Percentiles rank a stretch among this genome's conserved stretches.
phyloP scores from a whole-genome alignment of 2,888 invertebrate species.

The Lochmaea capreae region DNA sequence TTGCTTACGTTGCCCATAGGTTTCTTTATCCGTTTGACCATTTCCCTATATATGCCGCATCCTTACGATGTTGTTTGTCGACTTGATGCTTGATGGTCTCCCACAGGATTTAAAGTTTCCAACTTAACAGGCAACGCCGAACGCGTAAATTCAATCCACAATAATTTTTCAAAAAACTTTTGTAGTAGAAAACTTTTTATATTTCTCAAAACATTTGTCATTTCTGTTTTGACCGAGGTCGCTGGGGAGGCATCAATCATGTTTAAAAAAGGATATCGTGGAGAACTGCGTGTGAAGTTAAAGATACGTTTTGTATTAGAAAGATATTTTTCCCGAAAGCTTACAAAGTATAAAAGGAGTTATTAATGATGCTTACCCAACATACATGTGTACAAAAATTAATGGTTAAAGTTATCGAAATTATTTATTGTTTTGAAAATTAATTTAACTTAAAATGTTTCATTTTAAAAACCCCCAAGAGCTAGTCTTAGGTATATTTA shows the following conservation, averaged over 20 bases:
- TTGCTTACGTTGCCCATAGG: conserved; percentile 20
- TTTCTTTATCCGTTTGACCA: conserved; percentile 56
- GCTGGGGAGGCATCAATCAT: conserved; percentile 60
- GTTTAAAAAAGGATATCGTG: conserved; percentile 34
- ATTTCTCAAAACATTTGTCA: conserved; percentile 62
- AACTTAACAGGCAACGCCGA: conserved; percentile 56
- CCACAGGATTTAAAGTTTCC: conserved; percentile 59
- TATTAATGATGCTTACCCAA: conserved; percentile 13
- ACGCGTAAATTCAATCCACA: conserved; percentile 61
- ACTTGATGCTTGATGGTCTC: conserved; percentile 59
- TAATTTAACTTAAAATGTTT: background rate
- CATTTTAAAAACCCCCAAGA: background rate
- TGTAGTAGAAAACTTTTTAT: conserved; percentile 62
- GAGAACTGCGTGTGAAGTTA: conserved; percentile 24
- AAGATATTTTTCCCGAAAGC: conserved; percentile 6
- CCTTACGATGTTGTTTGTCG: conserved; percentile 59
- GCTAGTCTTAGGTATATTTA: background rate
- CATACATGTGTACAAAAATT: background rate
- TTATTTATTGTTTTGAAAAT: background rate
- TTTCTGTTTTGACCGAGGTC: conserved; percentile 63
- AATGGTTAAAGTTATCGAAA: no score
- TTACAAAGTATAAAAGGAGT: background rate
- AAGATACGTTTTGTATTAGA: conserved; percentile 9
- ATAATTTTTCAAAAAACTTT: conserved; percentile 64
- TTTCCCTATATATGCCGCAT: conserved; percentile 55